A percentile compares a stretch with the other conserved stretches of the same genome.
Evolutionary conservation across 1,140 invertebrate species (phyloP).

Genomic region (Scaptomyza pallida): DNA sequence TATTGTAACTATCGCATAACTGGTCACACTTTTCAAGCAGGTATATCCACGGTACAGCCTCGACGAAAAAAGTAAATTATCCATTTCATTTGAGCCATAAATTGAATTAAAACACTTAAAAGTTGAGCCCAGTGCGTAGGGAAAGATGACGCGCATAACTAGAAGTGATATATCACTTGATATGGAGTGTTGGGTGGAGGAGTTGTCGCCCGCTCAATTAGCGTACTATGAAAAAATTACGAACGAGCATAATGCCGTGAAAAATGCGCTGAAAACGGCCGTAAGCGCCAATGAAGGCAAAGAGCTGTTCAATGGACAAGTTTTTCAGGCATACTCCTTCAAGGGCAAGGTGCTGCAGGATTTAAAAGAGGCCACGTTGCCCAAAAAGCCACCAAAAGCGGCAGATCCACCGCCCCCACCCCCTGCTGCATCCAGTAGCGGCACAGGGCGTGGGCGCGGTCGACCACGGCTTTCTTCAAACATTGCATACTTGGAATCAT

Average conservation of each 20-base stretch:
- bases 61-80: conserved; percentile 45
- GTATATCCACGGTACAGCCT: conserved; percentile 60
- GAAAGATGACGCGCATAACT: conserved; percentile 74
- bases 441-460: conserved; percentile 52
- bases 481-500: conserved; percentile 76
- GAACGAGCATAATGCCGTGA: conserved; percentile 87
- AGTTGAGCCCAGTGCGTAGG: conserved; percentile 40
- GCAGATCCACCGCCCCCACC: conserved; percentile 31
- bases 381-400: conserved; percentile 85
- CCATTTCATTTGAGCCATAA: conserved; percentile 3
- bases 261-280: conserved; percentile 85
- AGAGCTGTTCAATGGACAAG: conserved; percentile 86
- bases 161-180: conserved; percentile 85
- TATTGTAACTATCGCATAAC: not conserved
- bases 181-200: conserved; percentile 88
- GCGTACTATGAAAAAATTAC: conserved; percentile 85
- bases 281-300: conserved; percentile 86
- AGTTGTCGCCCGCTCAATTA: conserved; percentile 87
- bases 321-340: conserved; percentile 85
- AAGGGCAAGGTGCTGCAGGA: conserved; percentile 81
- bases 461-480: conserved; percentile 59
- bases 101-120: conserved; percentile 13
- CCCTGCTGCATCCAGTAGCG: not conserved
- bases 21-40: conserved; percentile 43
- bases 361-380: conserved; percentile 84